Percentiles rank a stretch among this genome's conserved stretches.
Conservation (phyloP, 2,113 vertebrate species). For the Noturus placidus region DNA sequence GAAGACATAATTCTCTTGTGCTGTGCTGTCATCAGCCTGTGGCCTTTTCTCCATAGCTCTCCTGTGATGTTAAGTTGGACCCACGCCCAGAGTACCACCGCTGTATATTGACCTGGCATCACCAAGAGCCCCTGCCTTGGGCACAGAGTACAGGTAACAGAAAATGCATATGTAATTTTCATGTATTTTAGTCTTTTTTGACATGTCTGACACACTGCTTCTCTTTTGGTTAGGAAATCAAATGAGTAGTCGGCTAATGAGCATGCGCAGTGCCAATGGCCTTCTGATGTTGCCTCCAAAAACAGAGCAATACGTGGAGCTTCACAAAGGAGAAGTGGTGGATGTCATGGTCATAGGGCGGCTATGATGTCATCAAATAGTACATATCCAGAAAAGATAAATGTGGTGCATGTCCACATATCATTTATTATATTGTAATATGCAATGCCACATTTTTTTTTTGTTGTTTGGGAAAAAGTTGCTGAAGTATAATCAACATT, state of each 20-base stretch:
- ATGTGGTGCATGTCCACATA: conserved; percentile 97
- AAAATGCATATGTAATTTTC: not conserved
- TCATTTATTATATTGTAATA: conserved; percentile 99
- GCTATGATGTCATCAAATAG: conserved; percentile 85
- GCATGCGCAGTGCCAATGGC: conserved; percentile 98
- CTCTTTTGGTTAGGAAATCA: conserved; percentile 83
- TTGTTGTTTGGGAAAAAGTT: conserved; percentile 83
- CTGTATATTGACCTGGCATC: conserved; percentile 99
- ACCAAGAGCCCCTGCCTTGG: conserved; percentile 99
- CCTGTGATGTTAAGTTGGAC: conserved; percentile 97
- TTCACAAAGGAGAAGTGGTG: conserved; percentile 98
- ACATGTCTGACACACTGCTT: not conserved
- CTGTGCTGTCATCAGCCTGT: conserved; percentile 15
- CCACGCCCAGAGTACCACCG: conserved; percentile 98
- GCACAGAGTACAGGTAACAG: conserved; percentile 95
- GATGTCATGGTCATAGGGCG: conserved; percentile 99
- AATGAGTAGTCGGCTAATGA: conserved; percentile 98
- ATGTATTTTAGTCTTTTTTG: not conserved
- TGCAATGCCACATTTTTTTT: conserved; percentile 88
- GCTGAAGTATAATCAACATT: conserved; percentile 86
- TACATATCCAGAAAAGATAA: conserved; percentile 58
- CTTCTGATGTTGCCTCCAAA: conserved; percentile 99
- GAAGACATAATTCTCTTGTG: not conserved
- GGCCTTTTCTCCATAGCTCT: conserved; percentile 76
- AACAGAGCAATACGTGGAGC: conserved; percentile 99